phyloP scores from a whole-genome alignment of 2,113 vertebrate genomes.

The Campylorhamphus procurvoides region DNA sequence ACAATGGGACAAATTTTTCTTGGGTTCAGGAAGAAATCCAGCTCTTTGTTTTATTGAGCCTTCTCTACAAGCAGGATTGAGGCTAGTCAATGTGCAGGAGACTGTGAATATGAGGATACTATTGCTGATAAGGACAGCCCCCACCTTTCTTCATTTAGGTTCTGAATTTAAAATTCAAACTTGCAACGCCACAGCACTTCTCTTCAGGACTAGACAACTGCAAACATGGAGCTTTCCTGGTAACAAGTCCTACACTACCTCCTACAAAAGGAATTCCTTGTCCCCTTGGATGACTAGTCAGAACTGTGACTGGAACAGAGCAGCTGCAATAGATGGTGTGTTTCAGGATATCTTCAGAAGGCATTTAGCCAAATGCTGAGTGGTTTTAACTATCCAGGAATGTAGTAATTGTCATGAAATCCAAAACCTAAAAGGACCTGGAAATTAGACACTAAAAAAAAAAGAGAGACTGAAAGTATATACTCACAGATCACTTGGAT shows the following conservation, averaged over 20 bases:
- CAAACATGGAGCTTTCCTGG: constrained; percentile 15
- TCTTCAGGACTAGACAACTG: not conserved
- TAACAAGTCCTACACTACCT: constrained; percentile 56
- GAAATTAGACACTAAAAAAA: not conserved
- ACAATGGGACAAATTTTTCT: not conserved
- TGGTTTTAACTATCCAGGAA: constrained; percentile 39
- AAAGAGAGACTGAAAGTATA: not conserved
- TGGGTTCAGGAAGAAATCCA: not conserved
- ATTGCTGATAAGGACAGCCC: constrained; percentile 2
- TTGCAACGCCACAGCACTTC: constrained; percentile 1
- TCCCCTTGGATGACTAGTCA: constrained; percentile 48
- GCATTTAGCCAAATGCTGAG: constrained; percentile 51
- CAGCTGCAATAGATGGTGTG: constrained; percentile 40
- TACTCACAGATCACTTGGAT: not conserved
- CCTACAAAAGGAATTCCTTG: constrained; percentile 54
- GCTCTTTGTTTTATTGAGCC: not conserved
- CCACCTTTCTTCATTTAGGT: constrained; percentile 11
- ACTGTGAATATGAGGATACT: not conserved
- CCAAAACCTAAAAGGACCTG: not conserved
- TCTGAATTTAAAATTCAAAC: constrained; percentile 31
- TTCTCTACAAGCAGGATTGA: not conserved
- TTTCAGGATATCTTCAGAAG: constrained; percentile 46
- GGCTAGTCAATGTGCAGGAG: constrained; percentile 1
- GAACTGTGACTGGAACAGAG: constrained; percentile 62
- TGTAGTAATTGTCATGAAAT: constrained; percentile 37